phyloP scores from a whole-genome alignment of 1,140 invertebrate species.

The Sogatella furcifera region DNA sequence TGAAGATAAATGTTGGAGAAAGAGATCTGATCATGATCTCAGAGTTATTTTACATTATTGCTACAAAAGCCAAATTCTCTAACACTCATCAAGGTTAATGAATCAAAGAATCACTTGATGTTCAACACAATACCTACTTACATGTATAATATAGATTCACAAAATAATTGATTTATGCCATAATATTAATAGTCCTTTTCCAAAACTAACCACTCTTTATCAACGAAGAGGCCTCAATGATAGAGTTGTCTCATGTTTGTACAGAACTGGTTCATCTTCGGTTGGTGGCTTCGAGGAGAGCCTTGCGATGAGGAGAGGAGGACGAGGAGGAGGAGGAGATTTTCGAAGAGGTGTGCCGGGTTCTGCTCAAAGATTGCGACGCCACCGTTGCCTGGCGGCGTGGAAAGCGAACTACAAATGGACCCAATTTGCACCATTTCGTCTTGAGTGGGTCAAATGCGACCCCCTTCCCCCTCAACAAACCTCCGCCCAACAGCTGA shows the following conservation, averaged over 20 bases:
- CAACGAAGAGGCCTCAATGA: background rate
- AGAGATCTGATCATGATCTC: no score
- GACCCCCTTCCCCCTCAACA: no score
- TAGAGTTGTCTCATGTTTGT: background rate
- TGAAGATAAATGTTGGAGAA: no score
- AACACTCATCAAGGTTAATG: no score
- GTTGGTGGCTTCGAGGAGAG: constrained; percentile 20
- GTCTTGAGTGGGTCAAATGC: constrained; percentile 8
- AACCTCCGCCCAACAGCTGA: no score
- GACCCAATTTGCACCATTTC: constrained; percentile 24
- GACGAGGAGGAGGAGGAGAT: constrained; percentile 22
- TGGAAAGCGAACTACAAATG: constrained; percentile 20
- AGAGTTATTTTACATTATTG: no score
- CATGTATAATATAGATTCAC: no score
- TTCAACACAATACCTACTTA: no score
- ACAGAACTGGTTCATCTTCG: constrained; percentile 25
- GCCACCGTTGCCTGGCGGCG: constrained; percentile 12
- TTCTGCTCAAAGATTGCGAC: constrained; percentile 14
- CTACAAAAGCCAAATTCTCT: no score
- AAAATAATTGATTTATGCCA: no score
- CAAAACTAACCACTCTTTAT: background rate
- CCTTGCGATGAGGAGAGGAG: constrained; percentile 20
- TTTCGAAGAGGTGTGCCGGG: constrained; percentile 17
- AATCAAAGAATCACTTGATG: no score
- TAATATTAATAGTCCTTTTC: background rate